phyloP scores from a whole-genome alignment of 2,797 vertebrate species.

The Halcyon chelicuti region DNA sequence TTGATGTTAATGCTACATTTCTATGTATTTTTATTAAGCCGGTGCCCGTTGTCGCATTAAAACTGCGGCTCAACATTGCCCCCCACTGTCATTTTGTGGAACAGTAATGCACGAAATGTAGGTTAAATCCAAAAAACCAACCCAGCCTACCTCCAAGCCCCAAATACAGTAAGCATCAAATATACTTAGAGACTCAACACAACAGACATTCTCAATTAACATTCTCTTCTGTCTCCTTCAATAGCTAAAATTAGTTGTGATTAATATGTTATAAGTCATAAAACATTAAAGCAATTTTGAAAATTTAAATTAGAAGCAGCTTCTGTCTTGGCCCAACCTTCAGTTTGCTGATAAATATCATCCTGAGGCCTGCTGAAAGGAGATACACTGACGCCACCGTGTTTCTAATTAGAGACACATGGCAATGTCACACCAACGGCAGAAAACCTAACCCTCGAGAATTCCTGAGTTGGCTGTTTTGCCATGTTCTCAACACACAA shows the following conservation, averaged over 20 bases:
- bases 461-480: constrained; percentile 37
- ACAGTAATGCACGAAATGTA: not conserved
- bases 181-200: not conserved
- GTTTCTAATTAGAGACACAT: constrained; percentile 70
- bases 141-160: not conserved
- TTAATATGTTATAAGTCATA: constrained; percentile 73
- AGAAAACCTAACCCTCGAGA: constrained; percentile 58
- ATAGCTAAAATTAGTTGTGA: constrained; percentile 70
- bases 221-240: constrained; percentile 64
- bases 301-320: constrained; percentile 77
- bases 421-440: constrained; percentile 58
- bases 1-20: constrained; percentile 75
- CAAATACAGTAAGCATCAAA: not conserved
- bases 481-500: constrained; percentile 42
- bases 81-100: constrained; percentile 81
- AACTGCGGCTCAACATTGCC: constrained; percentile 91
- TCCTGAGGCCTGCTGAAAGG: constrained; percentile 62
- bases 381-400: constrained; percentile 70
- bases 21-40: constrained; percentile 52
- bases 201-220: constrained; percentile 54
- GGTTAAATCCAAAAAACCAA: fast-evolving
- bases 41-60: not conserved
- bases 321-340: constrained; percentile 64
- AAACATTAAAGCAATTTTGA: constrained; percentile 67
- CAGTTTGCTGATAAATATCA: constrained; percentile 73